Evolutionary conservation across 1,140 invertebrate species (phyloP), one percentile per base, ranked within the genome.

Genomic region (Monochamus saltuarius): DNA sequence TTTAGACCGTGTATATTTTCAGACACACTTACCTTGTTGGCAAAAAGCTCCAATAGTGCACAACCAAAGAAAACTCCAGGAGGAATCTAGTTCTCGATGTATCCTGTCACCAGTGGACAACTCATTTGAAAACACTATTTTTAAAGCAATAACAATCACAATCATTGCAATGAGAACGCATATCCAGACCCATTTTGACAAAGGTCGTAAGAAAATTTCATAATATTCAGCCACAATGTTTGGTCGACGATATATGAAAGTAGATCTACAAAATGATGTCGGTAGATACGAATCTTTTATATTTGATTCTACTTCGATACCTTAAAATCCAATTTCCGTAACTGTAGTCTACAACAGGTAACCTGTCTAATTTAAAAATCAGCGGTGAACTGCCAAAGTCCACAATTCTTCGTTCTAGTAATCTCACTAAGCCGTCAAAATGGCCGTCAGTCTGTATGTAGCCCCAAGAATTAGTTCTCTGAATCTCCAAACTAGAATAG

Each of bases 381-480:
- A 86, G 75, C 4, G 85, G 82, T 1, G 84, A 77, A 3, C 79
- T 80, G 11, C 84, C 82, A 38, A 88, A 80, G 62, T 89, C 86
- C 2, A 83, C 79, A 45, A 80, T 72, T n/a, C 79, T 81, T n/a
- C 79, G 73, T 53, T 83, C 76, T 57, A 88, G 75, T 0, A 81
- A 78, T 1, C 85, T 84, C 11, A 88, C 80, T 74, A 88, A 82
- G 3, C 87, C 87, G 64, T 87, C 86, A 62, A 84, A 87, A 11
- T 79, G 79, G 1, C 85, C 85, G 73, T 88, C 85, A 14, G 80
- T 76, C 34, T 80, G 55, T 29, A 57, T 51, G 66, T 86, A 87
- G 6, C 87, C 86, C 86, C 86, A 88, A 2, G 85, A 84, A 45
- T 78, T 77, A 0, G 80, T 82, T 7, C 77, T 69, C 58, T 73